Evolutionary conservation across 2,888 invertebrate species (phyloP), one percentile per base, ranked within the genome.

Genomic region (Aplocera efformata): DNA sequence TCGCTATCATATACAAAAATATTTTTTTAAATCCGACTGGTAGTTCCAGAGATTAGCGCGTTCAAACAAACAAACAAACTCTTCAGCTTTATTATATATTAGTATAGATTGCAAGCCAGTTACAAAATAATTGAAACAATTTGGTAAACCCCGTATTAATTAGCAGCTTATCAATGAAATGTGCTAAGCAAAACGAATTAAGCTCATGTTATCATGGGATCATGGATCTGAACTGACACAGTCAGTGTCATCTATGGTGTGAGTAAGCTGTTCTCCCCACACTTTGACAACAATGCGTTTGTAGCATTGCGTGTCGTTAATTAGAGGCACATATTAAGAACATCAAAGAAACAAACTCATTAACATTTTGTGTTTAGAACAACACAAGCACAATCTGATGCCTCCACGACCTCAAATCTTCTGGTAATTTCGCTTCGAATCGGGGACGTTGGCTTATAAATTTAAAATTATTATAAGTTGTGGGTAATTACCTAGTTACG

Each of bases 291-390:
- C 52, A 56, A 37, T 37, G 39, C 46, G 48, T 26, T 42, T 45
- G 34, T 23, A 33, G 39, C 26, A 32, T 75, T 60, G 75, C 79
- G 75, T 79, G 79, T 46, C 50, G 34, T 46, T 76, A 77, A 78
- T 77, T 70, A 73, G 62, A 64, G 50, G 64, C 61, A 66, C 62
- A 59, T 68, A 66, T 71, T 62, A 58, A 63, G 54, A 64, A 58
- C 59, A 58, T 55, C 56, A 44, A 54, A 65, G 63, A 64, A 64
- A 59, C 58, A 53, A 34, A 36, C n/a, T 22, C 50, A 45, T 58
- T 56, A 52, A 47, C 23, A 45, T 47, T 17, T 50, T 56, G 39
- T 48, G 45, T 48, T 55, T 50, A 53, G 40, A 41, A 41, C 45
- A 42, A 31, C 41, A 36, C 38, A 36, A 48, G 30, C 43, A 32